Base-by-base conservation (phyloP, 2,113 vertebrate species). In the Suncus etruscus region DNA sequence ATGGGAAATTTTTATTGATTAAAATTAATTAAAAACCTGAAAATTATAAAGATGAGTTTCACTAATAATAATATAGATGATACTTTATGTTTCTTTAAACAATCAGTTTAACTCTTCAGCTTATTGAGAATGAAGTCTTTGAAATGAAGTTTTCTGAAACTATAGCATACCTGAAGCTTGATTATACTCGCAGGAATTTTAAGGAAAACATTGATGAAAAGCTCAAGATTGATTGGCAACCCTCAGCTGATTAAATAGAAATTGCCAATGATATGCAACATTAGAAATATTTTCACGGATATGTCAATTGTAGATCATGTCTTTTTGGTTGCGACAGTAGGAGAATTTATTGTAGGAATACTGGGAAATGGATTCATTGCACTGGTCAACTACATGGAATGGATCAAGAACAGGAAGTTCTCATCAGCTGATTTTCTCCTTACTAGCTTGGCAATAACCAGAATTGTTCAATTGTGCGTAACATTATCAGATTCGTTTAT, bases 371-470 rank as follows among this genome's bases (percentile, higher is more conserved):
- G 70, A 29, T 65, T 91, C 70, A 61, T 65, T 73, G 80, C 8
- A 25, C 12, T 77, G 32, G 65, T 76, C 6, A 88, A 66, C 47
- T 81, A 63, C 45, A 77, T 11, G 0, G 4, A 82, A 1, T 90
- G 79, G 80, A 11, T 50, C 47, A 90, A 54, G 50, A 87, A 29
- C 24, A 3, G 75, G 31, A 93, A 75, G 3, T 0, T 88, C 51
- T 81, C 48, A 24, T 65, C 51, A n/a, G 75, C 14, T 15, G 76
- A 93, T 51, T 68, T 78, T 32, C 65, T 86, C 47, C 75, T 91
- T 31, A 54, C 51, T 11, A n/a, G 27, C 29, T 58, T 94, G 78
- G 72, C 66, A 74, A 9, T 79, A 48, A 24, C 27, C n/a, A 88
- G 69, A 88, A 72, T 72, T 50, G 63, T 29, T 54, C 69, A 39